Evolutionary conservation across 2,797 vertebrate species (phyloP).

Genomic region (Silurus aristotelis): DNA sequence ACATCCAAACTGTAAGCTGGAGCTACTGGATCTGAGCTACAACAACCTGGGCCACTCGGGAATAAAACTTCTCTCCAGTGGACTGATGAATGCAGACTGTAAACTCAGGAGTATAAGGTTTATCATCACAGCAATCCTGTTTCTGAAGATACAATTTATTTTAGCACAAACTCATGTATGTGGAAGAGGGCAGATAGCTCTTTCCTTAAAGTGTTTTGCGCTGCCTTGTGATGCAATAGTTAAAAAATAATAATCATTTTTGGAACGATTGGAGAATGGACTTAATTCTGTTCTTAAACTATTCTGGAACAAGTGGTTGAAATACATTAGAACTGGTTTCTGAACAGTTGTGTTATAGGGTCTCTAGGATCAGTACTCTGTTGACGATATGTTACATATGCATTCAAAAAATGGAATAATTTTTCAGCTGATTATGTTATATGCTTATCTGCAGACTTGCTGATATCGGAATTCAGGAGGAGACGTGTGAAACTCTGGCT

Average conservation of each 20-base stretch:
- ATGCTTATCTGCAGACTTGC: conserved; percentile 27
- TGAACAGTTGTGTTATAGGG: too few relatives aligned
- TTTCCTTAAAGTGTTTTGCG: neutral
- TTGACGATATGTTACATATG: too few relatives aligned
- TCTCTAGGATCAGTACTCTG: too few relatives aligned
- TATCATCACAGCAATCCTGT: neutral
- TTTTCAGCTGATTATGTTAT: too few relatives aligned
- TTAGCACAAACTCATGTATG: neutral
- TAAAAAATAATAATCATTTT: neutral
- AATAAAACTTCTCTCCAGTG: conserved; percentile 9
- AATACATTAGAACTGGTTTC: too few relatives aligned
- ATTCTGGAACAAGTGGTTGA: too few relatives aligned
- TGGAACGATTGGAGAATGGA: neutral
- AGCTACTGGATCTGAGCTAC: conserved; percentile 39
- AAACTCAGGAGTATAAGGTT: conserved; percentile 41
- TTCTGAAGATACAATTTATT: neutral
- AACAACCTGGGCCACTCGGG: conserved; percentile 37
- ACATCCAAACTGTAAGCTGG: conserved; percentile 27
- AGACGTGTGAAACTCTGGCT: conserved; percentile 40
- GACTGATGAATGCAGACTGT: conserved; percentile 27
- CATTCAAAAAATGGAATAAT: too few relatives aligned
- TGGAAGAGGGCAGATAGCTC: neutral
- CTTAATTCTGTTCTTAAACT: too few relatives aligned
- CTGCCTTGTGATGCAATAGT: neutral
- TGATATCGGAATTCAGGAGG: conserved; percentile 22